These are phyloP conservation scores for Falco columbarius DNA, from an alignment of 2,797 vertebrate species.

Conservation along the genomic window DNA sequence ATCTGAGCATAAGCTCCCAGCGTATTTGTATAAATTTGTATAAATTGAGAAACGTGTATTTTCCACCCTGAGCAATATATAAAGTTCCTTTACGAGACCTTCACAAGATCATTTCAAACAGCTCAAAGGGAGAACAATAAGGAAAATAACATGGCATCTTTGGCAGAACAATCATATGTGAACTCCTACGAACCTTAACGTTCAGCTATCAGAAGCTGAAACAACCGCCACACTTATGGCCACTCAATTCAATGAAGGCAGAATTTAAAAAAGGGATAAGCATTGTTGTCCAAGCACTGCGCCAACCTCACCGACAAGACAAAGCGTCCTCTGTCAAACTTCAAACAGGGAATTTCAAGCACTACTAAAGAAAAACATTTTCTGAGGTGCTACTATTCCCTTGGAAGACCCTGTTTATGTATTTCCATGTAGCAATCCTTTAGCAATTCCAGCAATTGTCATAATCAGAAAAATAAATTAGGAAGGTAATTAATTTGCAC, in stretches of 20 bases:
- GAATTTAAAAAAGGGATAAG: fast-evolving
- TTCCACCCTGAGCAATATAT: background rate
- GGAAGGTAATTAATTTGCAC: background rate
- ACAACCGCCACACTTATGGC: fast-evolving
- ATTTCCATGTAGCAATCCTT: background rate
- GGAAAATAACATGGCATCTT: background rate
- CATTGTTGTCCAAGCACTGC: fast-evolving
- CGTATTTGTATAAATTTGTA: background rate
- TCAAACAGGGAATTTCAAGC: background rate
- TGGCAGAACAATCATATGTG: fast-evolving
- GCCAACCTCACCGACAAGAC: background rate
- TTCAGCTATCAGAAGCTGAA: background rate
- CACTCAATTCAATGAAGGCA: background rate
- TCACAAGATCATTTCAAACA: background rate
- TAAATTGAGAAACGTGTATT: background rate
- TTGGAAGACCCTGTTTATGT: background rate
- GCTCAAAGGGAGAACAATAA: background rate
- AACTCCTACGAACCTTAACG: background rate
- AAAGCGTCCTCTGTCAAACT: background rate
- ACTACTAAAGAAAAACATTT: background rate
- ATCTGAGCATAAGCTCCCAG: background rate
- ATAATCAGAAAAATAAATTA: background rate
- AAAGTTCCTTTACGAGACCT: background rate
- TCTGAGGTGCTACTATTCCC: background rate
- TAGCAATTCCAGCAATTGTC: background rate